These are phyloP conservation scores for Lanistes nyassanus DNA, from an alignment of 1,140 invertebrate species.

Conservation along the genomic window DNA sequence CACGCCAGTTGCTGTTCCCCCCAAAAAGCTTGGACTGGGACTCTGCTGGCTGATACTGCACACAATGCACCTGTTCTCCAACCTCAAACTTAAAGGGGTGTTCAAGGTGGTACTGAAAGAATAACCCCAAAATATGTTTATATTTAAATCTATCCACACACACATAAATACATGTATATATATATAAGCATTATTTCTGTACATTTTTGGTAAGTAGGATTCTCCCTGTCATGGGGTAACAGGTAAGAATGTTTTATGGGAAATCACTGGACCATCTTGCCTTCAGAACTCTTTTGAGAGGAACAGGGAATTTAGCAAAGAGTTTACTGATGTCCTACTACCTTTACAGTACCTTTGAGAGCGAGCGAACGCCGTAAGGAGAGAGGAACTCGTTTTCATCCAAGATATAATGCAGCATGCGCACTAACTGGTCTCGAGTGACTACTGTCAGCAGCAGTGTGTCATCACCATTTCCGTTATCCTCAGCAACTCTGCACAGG, in stretches of 20 bases:
- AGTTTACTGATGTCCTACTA: too few species aligned
- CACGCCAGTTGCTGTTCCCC: slow-evolving; percentile 70
- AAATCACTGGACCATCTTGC: too few species aligned
- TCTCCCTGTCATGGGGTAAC: too few species aligned
- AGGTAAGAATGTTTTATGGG: too few species aligned
- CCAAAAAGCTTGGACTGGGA: slow-evolving; percentile 66
- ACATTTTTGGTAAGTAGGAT: too few species aligned
- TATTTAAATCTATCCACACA: too few species aligned
- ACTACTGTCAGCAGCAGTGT: slow-evolving; percentile 59
- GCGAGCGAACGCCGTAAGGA: slow-evolving; percentile 66
- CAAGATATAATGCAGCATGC: slow-evolving; percentile 61
- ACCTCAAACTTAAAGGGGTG: slow-evolving; percentile 55
- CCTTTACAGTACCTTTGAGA: slow-evolving; percentile 67
- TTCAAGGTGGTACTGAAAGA: slow-evolving; percentile 50
- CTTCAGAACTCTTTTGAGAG: too few species aligned
- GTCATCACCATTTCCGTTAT: slow-evolving; percentile 29
- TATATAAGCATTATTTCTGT: too few species aligned
- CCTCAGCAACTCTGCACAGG: slow-evolving; percentile 53
- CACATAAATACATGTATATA: too few species aligned
- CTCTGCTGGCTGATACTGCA: slow-evolving; percentile 65
- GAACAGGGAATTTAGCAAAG: too few species aligned
- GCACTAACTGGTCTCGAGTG: slow-evolving; percentile 58
- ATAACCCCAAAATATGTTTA: too few species aligned
- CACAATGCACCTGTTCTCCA: slow-evolving; percentile 47
- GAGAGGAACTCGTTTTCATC: slow-evolving; percentile 67